These are phyloP conservation scores for Bubo blakistoni DNA, from an alignment of 2,113 vertebrate species.

Conservation along the genomic window DNA sequence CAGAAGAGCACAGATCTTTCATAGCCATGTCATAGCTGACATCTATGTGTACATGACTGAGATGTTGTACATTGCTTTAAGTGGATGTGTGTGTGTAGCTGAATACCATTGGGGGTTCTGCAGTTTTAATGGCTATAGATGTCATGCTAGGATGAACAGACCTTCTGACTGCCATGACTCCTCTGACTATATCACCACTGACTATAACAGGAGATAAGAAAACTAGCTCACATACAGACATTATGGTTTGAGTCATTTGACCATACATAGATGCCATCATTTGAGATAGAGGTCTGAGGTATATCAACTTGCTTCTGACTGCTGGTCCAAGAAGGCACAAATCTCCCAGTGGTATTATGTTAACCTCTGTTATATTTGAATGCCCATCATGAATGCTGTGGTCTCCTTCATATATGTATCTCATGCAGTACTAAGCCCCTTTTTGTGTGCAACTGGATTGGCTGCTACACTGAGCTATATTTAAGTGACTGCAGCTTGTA, in stretches of 20 bases:
- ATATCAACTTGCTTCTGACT: background rate
- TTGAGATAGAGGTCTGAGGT: background rate
- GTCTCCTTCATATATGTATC: background rate
- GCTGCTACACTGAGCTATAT: background rate
- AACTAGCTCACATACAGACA: background rate
- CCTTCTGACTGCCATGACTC: background rate
- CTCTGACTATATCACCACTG: background rate
- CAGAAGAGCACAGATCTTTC: background rate
- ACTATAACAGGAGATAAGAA: background rate
- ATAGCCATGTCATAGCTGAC: background rate
- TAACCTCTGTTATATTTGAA: background rate
- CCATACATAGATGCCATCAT: rapidly evolving
- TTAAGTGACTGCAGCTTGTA: background rate
- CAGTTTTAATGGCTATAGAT: background rate
- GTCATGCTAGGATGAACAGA: rapidly evolving
- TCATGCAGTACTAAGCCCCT: background rate
- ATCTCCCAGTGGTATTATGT: background rate
- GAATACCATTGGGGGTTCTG: background rate
- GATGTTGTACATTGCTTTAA: rapidly evolving
- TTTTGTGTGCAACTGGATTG: background rate
- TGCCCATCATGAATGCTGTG: background rate
- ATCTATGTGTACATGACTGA: background rate
- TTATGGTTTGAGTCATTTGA: background rate
- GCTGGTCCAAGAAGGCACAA: background rate
- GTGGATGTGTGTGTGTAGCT: background rate